These are phyloP conservation scores for Panopea generosa DNA, from an alignment of 2,888 invertebrate genomes.

Conservation along the genomic window DNA sequence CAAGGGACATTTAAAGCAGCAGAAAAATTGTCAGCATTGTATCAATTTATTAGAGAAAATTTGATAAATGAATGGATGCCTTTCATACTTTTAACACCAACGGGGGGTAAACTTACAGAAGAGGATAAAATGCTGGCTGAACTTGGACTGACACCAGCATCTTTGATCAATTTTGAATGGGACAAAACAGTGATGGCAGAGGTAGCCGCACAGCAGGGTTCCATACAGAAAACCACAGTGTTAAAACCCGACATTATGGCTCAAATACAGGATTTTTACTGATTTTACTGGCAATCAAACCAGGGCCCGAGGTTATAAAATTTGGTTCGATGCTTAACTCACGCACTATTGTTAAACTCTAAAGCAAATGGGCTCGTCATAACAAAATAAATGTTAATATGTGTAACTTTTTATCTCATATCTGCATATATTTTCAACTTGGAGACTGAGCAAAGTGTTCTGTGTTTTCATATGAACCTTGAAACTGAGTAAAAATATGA, in stretches of 20 bases:
- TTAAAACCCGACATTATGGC: constrained; percentile 92
- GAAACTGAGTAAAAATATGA: too few species aligned
- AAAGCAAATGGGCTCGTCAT: too few species aligned
- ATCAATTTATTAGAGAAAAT: constrained; percentile 92
- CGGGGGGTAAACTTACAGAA: constrained; percentile 90
- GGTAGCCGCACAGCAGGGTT: constrained; percentile 77
- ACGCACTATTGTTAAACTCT: too few species aligned
- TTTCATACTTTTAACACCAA: constrained; percentile 90
- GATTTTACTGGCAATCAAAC: too few species aligned
- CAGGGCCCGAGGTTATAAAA: too few species aligned
- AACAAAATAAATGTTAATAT: too few species aligned
- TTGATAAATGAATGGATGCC: constrained; percentile 89
- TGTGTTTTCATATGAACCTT: too few species aligned
- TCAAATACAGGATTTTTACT: constrained; percentile 55
- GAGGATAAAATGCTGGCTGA: constrained; percentile 91
- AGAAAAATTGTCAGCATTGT: constrained; percentile 91
- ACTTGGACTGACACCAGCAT: constrained; percentile 92
- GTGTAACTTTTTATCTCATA: too few species aligned
- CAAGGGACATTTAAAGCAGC: constrained; percentile 95
- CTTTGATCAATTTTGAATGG: constrained; percentile 92
- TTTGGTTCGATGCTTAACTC: too few species aligned
- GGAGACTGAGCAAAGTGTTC: too few species aligned
- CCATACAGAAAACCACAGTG: constrained; percentile 83
- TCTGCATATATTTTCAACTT: too few species aligned
- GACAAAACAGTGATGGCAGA: constrained; percentile 85